phyloP scores from a whole-genome alignment of 2,888 invertebrate species.

The Kryphioiulus occultus region DNA sequence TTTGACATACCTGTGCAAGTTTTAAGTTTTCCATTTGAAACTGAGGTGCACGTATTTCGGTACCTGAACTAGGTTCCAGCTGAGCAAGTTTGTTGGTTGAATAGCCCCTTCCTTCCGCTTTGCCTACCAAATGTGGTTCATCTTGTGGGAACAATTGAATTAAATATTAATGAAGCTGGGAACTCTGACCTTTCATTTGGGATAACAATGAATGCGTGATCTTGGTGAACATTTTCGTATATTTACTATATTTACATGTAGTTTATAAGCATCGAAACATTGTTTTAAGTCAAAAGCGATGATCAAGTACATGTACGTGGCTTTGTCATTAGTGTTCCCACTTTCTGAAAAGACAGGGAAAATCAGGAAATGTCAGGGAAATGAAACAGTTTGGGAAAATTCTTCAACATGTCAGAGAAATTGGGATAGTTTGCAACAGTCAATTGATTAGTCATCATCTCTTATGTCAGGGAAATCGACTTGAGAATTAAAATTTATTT shows the following conservation, averaged over 20 bases:
- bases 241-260: not conserved
- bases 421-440: too few relatives aligned
- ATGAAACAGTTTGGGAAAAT: too few relatives aligned
- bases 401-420: too few relatives aligned
- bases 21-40: not conserved
- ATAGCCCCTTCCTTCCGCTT: slow-evolving; percentile 9
- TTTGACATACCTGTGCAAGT: not conserved
- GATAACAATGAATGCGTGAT: not conserved
- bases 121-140: slow-evolving; percentile 10
- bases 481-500: too few relatives aligned
- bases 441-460: too few relatives aligned
- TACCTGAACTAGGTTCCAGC: not conserved
- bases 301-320: not conserved
- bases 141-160: not conserved
- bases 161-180: slow-evolving; percentile 36
- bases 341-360: too few relatives aligned
- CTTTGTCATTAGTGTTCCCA: not conserved
- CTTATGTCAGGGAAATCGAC: too few relatives aligned
- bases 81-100: not conserved
- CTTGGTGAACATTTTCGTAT: not conserved
- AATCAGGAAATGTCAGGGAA: too few relatives aligned
- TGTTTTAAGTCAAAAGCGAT: not conserved
- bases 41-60: not conserved
- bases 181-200: slow-evolving; percentile 25
- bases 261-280: too few relatives aligned